Evolutionary conservation across 2,888 invertebrate genomes (phyloP).

Genomic region (Amphipyra berbera): DNA sequence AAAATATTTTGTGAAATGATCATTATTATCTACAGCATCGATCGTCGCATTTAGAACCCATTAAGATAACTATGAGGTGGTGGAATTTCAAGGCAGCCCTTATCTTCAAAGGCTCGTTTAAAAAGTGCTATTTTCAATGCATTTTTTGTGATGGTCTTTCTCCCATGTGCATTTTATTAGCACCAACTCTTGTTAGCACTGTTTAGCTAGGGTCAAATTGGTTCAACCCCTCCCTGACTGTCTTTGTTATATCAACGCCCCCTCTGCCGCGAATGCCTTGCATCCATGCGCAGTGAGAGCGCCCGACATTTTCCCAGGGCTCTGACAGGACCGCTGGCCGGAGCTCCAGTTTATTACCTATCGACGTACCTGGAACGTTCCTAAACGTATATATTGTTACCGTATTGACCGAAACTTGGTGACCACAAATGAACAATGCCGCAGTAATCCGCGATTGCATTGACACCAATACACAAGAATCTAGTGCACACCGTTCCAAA

Average conservation of each 20-base stretch:
- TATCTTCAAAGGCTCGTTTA: conserved; percentile 1
- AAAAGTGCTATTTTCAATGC: too few species aligned
- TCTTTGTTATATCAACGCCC: not conserved
- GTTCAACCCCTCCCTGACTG: not conserved
- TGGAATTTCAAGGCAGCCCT: not conserved
- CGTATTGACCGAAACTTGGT: conserved; percentile 13
- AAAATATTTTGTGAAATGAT: too few species aligned
- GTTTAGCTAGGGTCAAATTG: not conserved
- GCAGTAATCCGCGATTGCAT: conserved; percentile 48
- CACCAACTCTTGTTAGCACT: not conserved
- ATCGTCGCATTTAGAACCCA: conserved; percentile 5
- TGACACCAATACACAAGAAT: conserved; percentile 56
- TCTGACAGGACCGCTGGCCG: conserved; percentile 33
- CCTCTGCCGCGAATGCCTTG: conserved; percentile 3
- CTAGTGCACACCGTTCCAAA: conserved; percentile 44
- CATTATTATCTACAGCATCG: conserved; percentile 1
- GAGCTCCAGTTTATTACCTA: conserved; percentile 44
- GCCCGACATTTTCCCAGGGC: conserved; percentile 41
- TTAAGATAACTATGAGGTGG: conserved; percentile 2
- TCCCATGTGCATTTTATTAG: not conserved
- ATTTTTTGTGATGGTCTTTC: conserved; percentile 10
- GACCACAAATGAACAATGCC: conserved; percentile 6
- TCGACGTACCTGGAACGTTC: conserved; percentile 12
- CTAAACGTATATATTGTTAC: conserved; percentile 35
- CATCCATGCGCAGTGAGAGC: conserved; percentile 34